Conservation (phyloP, 2,797 vertebrate species). For the Enteromius trimaculatus region DNA sequence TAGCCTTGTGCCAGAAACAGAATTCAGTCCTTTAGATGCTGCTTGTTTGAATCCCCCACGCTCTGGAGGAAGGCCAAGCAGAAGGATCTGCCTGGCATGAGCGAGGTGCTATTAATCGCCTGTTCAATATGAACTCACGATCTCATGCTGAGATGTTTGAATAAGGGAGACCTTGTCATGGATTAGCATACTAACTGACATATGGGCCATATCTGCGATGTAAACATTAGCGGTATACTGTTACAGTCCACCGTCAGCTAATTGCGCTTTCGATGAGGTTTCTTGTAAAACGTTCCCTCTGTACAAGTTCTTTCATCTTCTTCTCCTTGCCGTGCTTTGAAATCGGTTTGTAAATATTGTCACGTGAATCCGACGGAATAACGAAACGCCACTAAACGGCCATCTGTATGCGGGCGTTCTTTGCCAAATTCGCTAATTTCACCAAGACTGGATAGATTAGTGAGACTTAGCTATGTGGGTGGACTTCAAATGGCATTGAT, state of each 20-base stretch:
- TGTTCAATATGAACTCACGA: conserved; percentile 56
- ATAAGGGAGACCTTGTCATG: conserved; percentile 53
- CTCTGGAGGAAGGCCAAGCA: conserved; percentile 58
- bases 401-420: conserved; percentile 31
- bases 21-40: conserved; percentile 50
- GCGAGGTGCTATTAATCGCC: conserved; percentile 55
- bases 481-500: conserved; percentile 39
- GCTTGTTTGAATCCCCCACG: conserved; percentile 52
- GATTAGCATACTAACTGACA: conserved; percentile 51
- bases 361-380: conserved; percentile 27
- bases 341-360: conserved; percentile 14
- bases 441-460: conserved; percentile 32
- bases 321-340: not conserved
- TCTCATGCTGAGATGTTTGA: conserved; percentile 50
- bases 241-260: conserved; percentile 14
- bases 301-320: not conserved
- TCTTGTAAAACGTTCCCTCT: conserved; percentile 6
- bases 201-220: conserved; percentile 33
- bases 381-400: conserved; percentile 28
- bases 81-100: conserved; percentile 58
- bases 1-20: conserved; percentile 53
- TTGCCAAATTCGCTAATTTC: conserved; percentile 36
- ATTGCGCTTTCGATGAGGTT: not conserved
- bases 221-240: conserved; percentile 44
- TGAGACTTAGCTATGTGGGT: conserved; percentile 20